Evolutionary conservation across 2,888 invertebrate species (phyloP), one percentile per base, ranked within the genome.

Genomic region (Mechanitis messenoides): DNA sequence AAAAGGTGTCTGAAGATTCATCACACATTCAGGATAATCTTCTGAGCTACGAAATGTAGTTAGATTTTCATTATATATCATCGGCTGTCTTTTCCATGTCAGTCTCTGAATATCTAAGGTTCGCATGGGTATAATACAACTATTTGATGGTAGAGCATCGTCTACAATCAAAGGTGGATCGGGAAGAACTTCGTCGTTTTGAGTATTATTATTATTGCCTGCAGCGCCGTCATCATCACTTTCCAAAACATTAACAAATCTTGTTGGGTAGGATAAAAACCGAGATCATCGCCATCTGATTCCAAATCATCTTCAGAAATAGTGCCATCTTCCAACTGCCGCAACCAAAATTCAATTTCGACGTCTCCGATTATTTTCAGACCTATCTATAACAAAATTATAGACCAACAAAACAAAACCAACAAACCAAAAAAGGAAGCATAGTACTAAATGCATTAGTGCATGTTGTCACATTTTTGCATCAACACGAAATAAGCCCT

Each of bases 1-100:
- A 56, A 56, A 65, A 31, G 68, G 65, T 57, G 64, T 61, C 56
- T 65, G 46, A 54, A 55, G 55, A 47, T 58, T 58, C 58, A 58
- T 50, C 35, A 58, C n/a, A 58, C 53, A 35, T 50, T 50, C 9
- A 42, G 58, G 53, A 53, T 53, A 58, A 50, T 58, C 58, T 58
- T 58, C 53, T 53, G 58, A 58, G 53, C 53, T 42, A 58, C 50
- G 38, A 53, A 53, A 58, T 42, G 42, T 58, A 42, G 53, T 58
- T 58, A 45, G 31, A 58, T 58, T 53, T 58, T 38, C 38, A 38
- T 1, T 38, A 38, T 38, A 38, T 38, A 38, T 58, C 58, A 58
- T 50, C 47, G 57, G 57, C 57, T 57, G 57, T 33, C 57, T 57
- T 57, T 57, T 57, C 57, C 47, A 57, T 47, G 33, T 57, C 57